A percentile compares a stretch with the other conserved stretches of the same genome.
These are phyloP conservation scores for Drosophila asahinai DNA, from an alignment of 1,140 invertebrate species.

Conservation along the genomic window DNA sequence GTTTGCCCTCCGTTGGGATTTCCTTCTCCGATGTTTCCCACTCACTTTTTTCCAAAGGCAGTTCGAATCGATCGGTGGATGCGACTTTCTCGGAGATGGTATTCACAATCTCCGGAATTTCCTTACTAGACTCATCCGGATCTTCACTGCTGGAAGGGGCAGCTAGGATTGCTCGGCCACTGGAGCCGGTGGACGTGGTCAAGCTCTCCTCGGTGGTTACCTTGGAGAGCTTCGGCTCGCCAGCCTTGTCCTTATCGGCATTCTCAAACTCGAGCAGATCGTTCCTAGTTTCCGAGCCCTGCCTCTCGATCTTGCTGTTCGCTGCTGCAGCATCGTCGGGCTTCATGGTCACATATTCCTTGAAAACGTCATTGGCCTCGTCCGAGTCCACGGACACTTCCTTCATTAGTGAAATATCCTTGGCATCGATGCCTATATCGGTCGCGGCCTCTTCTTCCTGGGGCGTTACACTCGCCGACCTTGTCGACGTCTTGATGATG, in stretches of 20 bases:
- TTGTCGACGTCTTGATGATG: conserved; percentile 73
- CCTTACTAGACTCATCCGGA: conserved; percentile 71
- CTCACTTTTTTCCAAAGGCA: conserved; percentile 80
- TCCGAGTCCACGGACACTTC: conserved; percentile 80
- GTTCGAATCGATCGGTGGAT: conserved; percentile 61
- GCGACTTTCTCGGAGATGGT: conserved; percentile 63
- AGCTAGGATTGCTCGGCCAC: conserved; percentile 63
- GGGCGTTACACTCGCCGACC: conserved; percentile 61
- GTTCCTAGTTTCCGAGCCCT: conserved; percentile 80
- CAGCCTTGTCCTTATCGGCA: conserved; percentile 63
- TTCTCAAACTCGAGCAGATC: conserved; percentile 76
- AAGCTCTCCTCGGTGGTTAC: conserved; percentile 73
- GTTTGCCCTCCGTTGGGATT: conserved; percentile 62
- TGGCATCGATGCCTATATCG: conserved; percentile 64
- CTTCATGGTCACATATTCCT: conserved; percentile 77
- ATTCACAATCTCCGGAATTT: conserved; percentile 68
- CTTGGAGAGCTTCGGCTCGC: conserved; percentile 61
- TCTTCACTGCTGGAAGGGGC: conserved; percentile 73
- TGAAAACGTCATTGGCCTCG: conserved; percentile 75
- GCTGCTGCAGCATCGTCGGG: conserved; percentile 38
- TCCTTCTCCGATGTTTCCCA: conserved; percentile 81
- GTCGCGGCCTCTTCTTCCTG: conserved; percentile 61
- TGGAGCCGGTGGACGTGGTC: conserved; percentile 72
- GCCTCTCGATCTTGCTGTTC: conserved; percentile 69
- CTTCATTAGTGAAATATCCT: conserved; percentile 75